A percentile compares a stretch with the other conserved stretches of the same genome.
Conservation (phyloP, 2,113 vertebrate species). For the Ophiodon elongatus region DNA sequence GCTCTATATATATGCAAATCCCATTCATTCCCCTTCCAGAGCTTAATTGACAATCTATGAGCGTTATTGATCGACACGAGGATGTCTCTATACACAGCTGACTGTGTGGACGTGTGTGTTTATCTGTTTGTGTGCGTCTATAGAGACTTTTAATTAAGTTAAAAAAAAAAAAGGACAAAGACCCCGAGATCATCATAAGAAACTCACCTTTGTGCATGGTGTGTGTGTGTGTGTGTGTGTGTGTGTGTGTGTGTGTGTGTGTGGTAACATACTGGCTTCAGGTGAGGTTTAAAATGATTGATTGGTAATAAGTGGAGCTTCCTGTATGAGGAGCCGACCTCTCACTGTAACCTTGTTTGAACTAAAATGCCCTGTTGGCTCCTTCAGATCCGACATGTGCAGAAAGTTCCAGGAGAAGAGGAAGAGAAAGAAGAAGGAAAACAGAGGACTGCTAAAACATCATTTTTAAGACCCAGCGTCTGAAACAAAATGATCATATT, state of each 20-base stretch:
- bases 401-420: constrained; percentile 21
- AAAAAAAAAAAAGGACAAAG: constrained; percentile 9
- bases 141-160: constrained; percentile 41
- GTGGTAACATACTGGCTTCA: neutral
- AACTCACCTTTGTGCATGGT: neutral
- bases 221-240: neutral
- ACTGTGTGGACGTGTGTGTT: constrained; percentile 50
- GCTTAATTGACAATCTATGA: constrained; percentile 83
- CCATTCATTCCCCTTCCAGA: constrained; percentile 71
- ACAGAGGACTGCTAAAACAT: neutral
- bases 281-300: neutral
- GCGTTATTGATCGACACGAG: constrained; percentile 81
- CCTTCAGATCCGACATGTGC: neutral
- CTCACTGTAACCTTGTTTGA: constrained; percentile 28
- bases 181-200: constrained; percentile 17
- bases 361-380: constrained; percentile 3
- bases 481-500: neutral
- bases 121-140: constrained; percentile 55
- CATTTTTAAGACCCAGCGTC: neutral
- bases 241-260: neutral
- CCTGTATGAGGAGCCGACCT: neutral
- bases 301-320: neutral
- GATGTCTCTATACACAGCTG: constrained; percentile 65
- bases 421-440: constrained; percentile 48
- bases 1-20: constrained; percentile 87